Percentiles rank a stretch among this genome's conserved stretches.
phyloP scores from a whole-genome alignment of 2,113 vertebrate genomes.

The Siniperca chuatsi region DNA sequence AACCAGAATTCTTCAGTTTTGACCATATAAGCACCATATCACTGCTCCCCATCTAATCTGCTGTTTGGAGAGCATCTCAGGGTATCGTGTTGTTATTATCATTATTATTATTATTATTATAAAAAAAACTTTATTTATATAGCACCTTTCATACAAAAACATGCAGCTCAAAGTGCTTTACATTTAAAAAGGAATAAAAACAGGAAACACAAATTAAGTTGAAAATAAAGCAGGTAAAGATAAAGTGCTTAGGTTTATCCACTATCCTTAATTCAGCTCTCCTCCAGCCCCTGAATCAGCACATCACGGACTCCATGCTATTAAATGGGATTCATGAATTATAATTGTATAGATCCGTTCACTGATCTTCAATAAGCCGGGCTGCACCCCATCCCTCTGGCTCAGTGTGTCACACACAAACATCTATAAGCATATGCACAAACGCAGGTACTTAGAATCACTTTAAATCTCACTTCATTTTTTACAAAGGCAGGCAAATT shows the following conservation, averaged over 20 bases:
- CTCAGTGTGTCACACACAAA: background rate
- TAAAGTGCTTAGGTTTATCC: background rate
- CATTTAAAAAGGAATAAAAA: no score
- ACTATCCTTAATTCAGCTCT: constrained; percentile 35
- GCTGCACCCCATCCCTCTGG: background rate
- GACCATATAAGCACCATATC: constrained; percentile 18
- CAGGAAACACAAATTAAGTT: no score
- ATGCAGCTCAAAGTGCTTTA: no score
- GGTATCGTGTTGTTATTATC: background rate
- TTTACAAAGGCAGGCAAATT: constrained; percentile 15
- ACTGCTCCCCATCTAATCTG: constrained; percentile 35
- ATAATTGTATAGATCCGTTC: constrained; percentile 58
- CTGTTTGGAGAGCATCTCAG: constrained; percentile 49
- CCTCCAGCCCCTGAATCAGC: constrained; percentile 58
- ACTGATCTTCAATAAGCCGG: constrained; percentile 9
- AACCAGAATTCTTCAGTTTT: constrained; percentile 4
- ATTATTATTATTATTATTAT: no score
- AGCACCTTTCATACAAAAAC: no score
- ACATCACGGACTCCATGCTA: constrained; percentile 40
- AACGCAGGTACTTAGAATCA: background rate
- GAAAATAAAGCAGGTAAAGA: no score
- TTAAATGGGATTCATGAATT: constrained; percentile 67
- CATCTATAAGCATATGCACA: background rate
- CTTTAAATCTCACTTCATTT: constrained; percentile 7
- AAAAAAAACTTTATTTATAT: no score